Base-by-base conservation (phyloP, 2,888 invertebrate genomes). In the Plebejus melissa region DNA sequence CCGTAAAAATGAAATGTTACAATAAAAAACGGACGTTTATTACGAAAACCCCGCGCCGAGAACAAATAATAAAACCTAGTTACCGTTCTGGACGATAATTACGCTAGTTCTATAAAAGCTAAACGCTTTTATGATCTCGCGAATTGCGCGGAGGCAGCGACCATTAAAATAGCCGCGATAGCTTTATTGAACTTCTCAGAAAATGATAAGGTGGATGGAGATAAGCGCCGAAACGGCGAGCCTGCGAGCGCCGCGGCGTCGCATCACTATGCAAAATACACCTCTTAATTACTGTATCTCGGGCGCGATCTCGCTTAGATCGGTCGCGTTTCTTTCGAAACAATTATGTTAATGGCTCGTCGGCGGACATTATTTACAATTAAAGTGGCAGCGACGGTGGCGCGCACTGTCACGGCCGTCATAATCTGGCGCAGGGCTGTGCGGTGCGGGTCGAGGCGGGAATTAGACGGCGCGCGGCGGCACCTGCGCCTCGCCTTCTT, bases 401-500 rank as follows among this genome's bases (percentile, higher is more conserved):
- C 81, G 77, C 80, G 78, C 77, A 80, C 79, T 82, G 81, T 83
- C 81, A 82, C 80, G 77, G 78, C 75, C 87, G 84, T 90, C 89
- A 91, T 91, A 91, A 91, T 91, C 91, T 86, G 82, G 83, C 85
- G 84, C 82, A 83, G 83, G 86, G 86, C 87, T 87, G 86, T 28
- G 22, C 65, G 32, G 57, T 16, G 58, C 58, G 58, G 58, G 4
- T 28, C 60, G 32, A 16, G 32, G 13, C 32, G 32, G 65, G 65
- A 32, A 65, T 65, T 65, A 65, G 32, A 11, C 65, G n/a, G 58
- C 58, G 11, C 54, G 16, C 60, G 28, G 22, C 60, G 80, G 83
- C 91, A 92, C 93, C 93, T 92, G 92, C 88, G 89, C 83, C 90
- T 83, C 86, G 87, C 83, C 85, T 87, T 92, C 91, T 91, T 92